Evolutionary conservation across 2,113 vertebrate genomes (phyloP).

Genomic region (Narcine bancroftii): DNA sequence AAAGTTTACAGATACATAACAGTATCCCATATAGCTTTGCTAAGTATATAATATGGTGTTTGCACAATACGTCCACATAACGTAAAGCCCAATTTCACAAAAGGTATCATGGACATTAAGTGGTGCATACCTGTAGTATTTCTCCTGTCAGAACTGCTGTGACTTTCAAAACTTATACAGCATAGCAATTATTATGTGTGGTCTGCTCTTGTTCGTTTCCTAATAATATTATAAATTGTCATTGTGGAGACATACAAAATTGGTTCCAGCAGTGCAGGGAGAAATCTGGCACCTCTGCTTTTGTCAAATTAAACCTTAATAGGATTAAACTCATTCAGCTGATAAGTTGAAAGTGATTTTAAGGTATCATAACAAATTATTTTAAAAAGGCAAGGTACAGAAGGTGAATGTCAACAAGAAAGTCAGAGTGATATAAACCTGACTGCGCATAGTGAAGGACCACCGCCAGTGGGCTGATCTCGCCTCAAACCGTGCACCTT

Average conservation of each 20-base stretch:
- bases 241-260: background rate
- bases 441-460: no score
- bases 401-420: background rate
- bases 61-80: no score
- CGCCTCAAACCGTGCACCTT: no score
- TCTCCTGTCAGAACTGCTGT: background rate
- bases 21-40: no score
- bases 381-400: background rate
- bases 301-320: background rate
- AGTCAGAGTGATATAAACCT: no score
- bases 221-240: background rate
- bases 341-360: background rate
- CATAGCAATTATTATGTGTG: background rate
- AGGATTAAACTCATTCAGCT: background rate
- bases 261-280: background rate
- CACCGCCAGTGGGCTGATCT: no score
- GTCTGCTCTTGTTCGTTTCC: background rate
- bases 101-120: no score
- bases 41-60: no score
- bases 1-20: no score
- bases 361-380: background rate
- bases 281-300: background rate
- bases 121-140: no score
- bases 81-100: no score
- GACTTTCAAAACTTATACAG: background rate